Conservation (phyloP, 2,113 vertebrate species). For the Neolamprologus toae region DNA sequence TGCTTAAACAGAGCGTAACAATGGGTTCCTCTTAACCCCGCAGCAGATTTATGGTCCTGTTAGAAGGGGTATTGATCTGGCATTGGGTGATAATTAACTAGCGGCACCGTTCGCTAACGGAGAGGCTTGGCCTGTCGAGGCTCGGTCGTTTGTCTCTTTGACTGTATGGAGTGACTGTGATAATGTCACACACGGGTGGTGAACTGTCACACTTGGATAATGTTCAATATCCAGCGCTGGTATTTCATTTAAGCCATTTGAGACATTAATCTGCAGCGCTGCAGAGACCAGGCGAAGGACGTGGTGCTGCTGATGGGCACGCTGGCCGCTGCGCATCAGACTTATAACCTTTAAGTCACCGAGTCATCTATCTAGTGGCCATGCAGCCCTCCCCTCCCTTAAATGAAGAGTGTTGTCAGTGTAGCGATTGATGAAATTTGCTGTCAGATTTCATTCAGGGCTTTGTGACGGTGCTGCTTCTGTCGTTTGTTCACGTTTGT, state of each 20-base stretch:
- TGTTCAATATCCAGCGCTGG: neutral
- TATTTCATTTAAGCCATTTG: neutral
- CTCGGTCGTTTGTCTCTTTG: neutral
- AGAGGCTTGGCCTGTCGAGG: neutral
- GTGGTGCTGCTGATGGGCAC: neutral
- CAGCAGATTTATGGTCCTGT: constrained; percentile 15
- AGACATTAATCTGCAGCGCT: neutral
- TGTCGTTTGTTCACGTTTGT: neutral
- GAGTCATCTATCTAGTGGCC: neutral
- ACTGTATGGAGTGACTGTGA: neutral
- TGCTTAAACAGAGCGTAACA: neutral
- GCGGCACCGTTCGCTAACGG: neutral
- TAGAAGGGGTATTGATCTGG: constrained; percentile 13
- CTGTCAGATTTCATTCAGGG: neutral
- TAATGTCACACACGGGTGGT: neutral
- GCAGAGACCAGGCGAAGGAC: neutral
- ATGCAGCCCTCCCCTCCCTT: neutral
- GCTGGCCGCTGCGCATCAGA: neutral
- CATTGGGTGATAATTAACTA: constrained; percentile 36
- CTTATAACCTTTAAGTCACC: neutral
- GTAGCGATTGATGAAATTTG: neutral
- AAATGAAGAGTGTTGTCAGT: neutral
- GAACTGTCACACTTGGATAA: neutral
- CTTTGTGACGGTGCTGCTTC: neutral
- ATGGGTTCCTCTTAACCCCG: neutral